Evolutionary conservation across 2,797 vertebrate genomes (phyloP).

Genomic region (Syngnathus rostellatus): DNA sequence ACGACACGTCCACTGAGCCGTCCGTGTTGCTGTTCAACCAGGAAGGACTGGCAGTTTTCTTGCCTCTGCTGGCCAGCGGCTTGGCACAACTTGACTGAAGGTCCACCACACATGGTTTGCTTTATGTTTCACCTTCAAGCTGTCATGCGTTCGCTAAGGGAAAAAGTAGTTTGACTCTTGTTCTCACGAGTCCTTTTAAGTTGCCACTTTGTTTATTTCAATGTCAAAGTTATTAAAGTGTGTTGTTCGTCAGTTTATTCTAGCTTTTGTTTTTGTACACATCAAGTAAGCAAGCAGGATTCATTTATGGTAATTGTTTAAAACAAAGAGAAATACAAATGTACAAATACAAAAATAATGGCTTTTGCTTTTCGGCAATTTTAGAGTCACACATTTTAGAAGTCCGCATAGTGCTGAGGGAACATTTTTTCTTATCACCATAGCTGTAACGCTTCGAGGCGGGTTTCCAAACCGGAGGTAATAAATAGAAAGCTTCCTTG

Average conservation of each 20-base stretch:
- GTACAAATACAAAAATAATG: neutral
- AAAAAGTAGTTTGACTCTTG: neutral
- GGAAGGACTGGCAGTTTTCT: constrained; percentile 65
- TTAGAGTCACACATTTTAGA: neutral
- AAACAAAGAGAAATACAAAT: neutral
- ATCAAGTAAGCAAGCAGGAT: neutral
- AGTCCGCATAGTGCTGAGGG: neutral
- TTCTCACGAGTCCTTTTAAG: neutral
- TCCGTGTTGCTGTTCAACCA: constrained; percentile 73
- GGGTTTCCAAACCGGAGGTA: neutral
- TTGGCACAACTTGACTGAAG: constrained; percentile 73
- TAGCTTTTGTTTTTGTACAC: neutral
- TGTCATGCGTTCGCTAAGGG: neutral
- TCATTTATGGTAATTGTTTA: neutral
- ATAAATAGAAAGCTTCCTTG: neutral
- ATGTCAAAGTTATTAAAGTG: constrained; percentile 1
- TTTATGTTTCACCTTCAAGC: neutral
- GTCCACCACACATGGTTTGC: neutral
- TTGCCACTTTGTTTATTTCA: neutral
- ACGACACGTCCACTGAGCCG: constrained; percentile 56
- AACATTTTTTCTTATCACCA: neutral
- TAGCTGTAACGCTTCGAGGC: neutral
- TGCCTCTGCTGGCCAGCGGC: constrained; percentile 74
- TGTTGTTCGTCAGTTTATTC: neutral
- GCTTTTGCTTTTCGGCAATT: neutral